Base-by-base conservation (phyloP, 2,888 invertebrate genomes). In the Hirtodrosophila cameraria region DNA sequence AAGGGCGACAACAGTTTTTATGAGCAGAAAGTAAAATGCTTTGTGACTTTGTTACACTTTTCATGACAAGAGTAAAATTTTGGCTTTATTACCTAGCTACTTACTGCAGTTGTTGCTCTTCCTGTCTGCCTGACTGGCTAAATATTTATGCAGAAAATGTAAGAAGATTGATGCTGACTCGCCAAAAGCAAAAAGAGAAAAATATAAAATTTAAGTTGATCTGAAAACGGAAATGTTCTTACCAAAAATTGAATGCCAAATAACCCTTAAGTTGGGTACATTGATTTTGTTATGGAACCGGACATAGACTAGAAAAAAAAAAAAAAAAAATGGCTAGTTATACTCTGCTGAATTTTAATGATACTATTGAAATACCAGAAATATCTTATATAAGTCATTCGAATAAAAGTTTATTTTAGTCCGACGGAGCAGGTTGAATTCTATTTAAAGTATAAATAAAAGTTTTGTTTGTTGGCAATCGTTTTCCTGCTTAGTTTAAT, bases 41-140 rank as follows among this genome's bases (percentile, higher is more conserved):
- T 83, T 80, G 84, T 75, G 78, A 81, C 81, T 80, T 75, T 83
- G 66, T 83, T 78, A 73, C 75, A 75, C 68, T 75, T 75, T 84
- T 81, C 75, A 78, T 81, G 73, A 73, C 65, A 75, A 68, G 75
- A 75, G 78, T 84, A 81, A 78, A 80, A 83, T 66, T 59, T 81
- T 64, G 52, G 57, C 73, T 81, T 80, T 81, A 78, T 81, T 81
- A 69, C 75, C 75, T 64, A 68, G 62, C 66, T 62, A 75, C 83
- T 77, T 61, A 49, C 78, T 77, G 76, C 75, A 65, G 57, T 63
- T 58, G 43, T 39, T 48, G 18, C 28, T 38, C 27, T 20, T 1
- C n/a, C 9, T 2, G n/a, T 12, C 36, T 43, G 27, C 11, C 35
- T 36, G 23, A 1, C 8, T 35, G 23, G 13, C 41, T 1, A 28